Evolutionary conservation across 2,888 invertebrate species (phyloP).

Genomic region (Megaustenia siamemsis): DNA sequence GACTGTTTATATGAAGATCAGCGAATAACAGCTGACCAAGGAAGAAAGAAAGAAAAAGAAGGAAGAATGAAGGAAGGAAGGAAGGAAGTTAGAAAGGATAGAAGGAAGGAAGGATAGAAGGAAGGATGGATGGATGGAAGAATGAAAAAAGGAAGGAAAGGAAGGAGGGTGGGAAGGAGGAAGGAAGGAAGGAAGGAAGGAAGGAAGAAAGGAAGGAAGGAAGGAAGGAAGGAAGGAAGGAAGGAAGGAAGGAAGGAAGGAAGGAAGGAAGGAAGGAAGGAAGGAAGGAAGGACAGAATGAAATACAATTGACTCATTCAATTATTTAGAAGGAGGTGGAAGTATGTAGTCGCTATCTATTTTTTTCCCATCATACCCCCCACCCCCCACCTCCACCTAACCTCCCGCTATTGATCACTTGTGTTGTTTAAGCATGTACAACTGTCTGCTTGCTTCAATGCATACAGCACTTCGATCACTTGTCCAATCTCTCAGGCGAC

Average conservation of each 20-base stretch:
- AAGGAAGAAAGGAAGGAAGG: slow-evolving; percentile 2
- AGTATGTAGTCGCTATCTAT: no score
- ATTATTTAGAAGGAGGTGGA: no score
- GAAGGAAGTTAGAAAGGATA: not conserved
- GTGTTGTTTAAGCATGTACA: no score
- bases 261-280: not conserved
- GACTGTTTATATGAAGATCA: no score
- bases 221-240: slow-evolving; percentile 1
- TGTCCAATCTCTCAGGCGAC: no score
- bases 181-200: not conserved
- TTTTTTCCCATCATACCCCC: no score
- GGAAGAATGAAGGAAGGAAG: not conserved
- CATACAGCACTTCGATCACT: no score
- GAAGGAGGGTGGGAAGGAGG: not conserved
- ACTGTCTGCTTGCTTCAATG: no score
- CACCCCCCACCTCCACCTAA: no score
- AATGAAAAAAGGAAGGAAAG: slow-evolving; percentile 4
- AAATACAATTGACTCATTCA: no score
- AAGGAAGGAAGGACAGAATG: slow-evolving; percentile 2
- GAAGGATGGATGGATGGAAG: not conserved
- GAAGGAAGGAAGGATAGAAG: not conserved
- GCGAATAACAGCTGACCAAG: no score
- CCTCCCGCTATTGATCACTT: no score
- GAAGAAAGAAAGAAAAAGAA: not conserved
- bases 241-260: not conserved